Conservation (phyloP, 2,888 invertebrate genomes). For the Panzeria rudis region DNA sequence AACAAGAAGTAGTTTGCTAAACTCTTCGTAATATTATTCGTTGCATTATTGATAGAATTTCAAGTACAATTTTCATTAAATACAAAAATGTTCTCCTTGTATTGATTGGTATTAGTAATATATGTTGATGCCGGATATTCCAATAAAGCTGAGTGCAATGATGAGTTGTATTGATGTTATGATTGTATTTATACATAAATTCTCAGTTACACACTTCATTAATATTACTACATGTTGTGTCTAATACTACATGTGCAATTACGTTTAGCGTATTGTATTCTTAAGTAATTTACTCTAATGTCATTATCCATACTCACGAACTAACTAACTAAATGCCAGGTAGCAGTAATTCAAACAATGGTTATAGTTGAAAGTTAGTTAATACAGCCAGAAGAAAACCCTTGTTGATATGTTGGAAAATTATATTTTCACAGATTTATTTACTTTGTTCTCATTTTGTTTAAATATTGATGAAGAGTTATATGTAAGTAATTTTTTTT, state of each 20-base stretch:
- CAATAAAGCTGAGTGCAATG: neutral
- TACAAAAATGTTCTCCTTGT: neutral
- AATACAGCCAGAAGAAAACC: neutral
- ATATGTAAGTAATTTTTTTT: neutral
- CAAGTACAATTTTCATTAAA: conserved; percentile 16
- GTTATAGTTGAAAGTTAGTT: neutral
- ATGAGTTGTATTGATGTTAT: neutral
- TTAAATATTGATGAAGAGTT: conserved; percentile 27
- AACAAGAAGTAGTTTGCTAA: neutral
- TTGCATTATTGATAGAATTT: neutral
- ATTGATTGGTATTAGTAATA: neutral
- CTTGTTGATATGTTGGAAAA: neutral
- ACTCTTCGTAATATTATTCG: neutral
- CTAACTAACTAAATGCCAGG: neutral
- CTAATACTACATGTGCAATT: neutral
- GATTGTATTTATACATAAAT: conserved; percentile 2
- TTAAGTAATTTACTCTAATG: conserved; percentile 38
- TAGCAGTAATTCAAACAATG: conserved; percentile 27
- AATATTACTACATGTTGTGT: conserved; percentile 21
- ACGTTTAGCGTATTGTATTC: conserved; percentile 2
- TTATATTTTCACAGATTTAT: neutral
- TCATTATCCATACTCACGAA: neutral
- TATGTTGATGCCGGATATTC: neutral
- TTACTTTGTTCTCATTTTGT: neutral
- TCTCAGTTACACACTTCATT: conserved; percentile 16